Evolutionary conservation across 2,113 vertebrate genomes (phyloP).

Genomic region (Trachemys scripta): DNA sequence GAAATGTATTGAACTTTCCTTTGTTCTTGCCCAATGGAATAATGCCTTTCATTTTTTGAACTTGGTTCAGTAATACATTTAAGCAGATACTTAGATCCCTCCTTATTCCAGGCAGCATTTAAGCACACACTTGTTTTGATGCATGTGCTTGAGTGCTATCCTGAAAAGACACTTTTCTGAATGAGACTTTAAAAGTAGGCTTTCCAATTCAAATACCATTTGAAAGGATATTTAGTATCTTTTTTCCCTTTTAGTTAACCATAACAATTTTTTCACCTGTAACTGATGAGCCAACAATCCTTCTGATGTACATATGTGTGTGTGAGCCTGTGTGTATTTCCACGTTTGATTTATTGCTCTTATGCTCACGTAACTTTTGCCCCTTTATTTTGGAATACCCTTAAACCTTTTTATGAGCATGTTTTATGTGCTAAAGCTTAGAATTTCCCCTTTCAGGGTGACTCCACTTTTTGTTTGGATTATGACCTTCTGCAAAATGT

Average conservation of each 20-base stretch:
- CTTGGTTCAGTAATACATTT: background rate
- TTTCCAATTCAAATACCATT: background rate
- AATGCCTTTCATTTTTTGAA: background rate
- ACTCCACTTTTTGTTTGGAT: constrained; percentile 15
- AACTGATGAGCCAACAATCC: background rate
- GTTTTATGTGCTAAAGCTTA: background rate
- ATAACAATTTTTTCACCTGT: background rate
- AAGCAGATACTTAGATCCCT: background rate
- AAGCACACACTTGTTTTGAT: background rate
- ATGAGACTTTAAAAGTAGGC: fast-evolving
- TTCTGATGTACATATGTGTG: background rate
- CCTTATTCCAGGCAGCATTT: background rate
- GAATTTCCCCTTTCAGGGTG: background rate
- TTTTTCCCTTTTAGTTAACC: background rate
- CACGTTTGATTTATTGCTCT: background rate
- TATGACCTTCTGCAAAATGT: constrained; percentile 35
- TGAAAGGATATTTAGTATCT: background rate
- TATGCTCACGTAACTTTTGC: background rate
- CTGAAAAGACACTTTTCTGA: background rate
- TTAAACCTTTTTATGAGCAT: background rate
- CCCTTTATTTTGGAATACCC: background rate
- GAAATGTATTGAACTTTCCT: background rate
- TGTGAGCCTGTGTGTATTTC: background rate
- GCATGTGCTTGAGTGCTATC: background rate
- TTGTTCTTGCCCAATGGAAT: background rate